Percentiles rank a stretch among this genome's conserved stretches.
Conservation (phyloP, 2,888 invertebrate species). For the Hoplodrina ambigua region DNA sequence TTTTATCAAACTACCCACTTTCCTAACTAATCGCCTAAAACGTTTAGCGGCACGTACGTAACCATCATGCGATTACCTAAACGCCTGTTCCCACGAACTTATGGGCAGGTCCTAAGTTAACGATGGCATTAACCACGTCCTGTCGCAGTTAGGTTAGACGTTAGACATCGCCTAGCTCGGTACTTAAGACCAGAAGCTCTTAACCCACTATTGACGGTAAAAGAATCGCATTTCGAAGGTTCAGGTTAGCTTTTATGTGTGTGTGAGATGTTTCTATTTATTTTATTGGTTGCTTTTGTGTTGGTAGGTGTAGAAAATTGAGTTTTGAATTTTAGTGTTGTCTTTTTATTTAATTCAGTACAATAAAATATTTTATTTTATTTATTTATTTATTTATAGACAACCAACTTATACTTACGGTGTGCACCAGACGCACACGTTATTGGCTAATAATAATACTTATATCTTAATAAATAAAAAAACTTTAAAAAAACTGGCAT, state of each 20-base stretch:
- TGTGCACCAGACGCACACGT: no score
- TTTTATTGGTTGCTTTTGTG: constrained; percentile 4
- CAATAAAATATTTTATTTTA: no score
- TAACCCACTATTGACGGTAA: constrained; percentile 33
- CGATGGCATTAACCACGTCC: constrained; percentile 35
- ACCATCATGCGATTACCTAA: constrained; percentile 18
- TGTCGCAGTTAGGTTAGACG: constrained; percentile 29
- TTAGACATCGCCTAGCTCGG: constrained; percentile 30
- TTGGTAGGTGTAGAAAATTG: not conserved
- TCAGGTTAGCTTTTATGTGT: constrained; percentile 10
- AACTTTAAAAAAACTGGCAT: no score
- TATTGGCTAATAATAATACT: no score
- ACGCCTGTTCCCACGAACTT: not conserved
- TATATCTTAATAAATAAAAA: no score
- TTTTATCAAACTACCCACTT: no score
- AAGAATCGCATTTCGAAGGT: constrained; percentile 40
- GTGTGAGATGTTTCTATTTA: constrained; percentile 14
- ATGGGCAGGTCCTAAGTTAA: constrained; percentile 30
- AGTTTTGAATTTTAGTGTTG: no score
- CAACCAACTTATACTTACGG: no score
- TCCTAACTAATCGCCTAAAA: not conserved
- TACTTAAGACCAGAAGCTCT: constrained; percentile 49
- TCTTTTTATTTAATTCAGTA: no score
- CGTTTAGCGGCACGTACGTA: constrained; percentile 7
- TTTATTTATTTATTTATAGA: no score